phyloP scores from a whole-genome alignment of 2,113 vertebrate species.

The Girardinichthys multiradiatus region DNA sequence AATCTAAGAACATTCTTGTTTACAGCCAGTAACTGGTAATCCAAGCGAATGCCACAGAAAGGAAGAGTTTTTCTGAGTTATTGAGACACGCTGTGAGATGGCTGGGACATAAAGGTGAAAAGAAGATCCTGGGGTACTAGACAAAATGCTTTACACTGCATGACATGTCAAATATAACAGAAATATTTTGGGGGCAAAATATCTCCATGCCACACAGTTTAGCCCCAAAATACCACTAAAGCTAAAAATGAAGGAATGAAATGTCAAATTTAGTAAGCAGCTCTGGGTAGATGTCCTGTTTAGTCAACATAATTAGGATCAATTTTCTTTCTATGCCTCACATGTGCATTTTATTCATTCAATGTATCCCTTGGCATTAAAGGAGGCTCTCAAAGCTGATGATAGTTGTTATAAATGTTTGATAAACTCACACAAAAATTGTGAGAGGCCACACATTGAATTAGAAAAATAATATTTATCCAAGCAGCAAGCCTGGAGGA shows the following conservation, averaged over 20 bases:
- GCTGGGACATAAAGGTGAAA: neutral
- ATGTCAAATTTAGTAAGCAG: neutral
- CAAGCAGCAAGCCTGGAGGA: neutral
- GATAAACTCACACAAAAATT: neutral
- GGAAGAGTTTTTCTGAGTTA: neutral
- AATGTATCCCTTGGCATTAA: slow-evolving; percentile 38
- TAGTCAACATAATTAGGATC: slow-evolving; percentile 15
- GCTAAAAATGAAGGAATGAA: neutral
- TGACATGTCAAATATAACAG: neutral
- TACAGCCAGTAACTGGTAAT: neutral
- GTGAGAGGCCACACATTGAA: neutral
- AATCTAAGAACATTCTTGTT: neutral
- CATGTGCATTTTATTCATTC: slow-evolving; percentile 30
- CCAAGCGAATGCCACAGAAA: neutral
- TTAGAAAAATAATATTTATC: neutral
- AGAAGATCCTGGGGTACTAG: neutral
- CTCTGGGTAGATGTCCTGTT: neutral
- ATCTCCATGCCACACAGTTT: neutral
- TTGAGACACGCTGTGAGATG: neutral
- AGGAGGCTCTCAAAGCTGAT: slow-evolving; percentile 56
- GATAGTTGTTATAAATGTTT: slow-evolving; percentile 40
- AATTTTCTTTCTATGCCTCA: slow-evolving; percentile 1
- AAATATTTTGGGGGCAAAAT: neutral
- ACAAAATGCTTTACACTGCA: neutral
- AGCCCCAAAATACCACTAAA: neutral